phyloP scores from a whole-genome alignment of 2,797 vertebrate species.

The Urophycis tenuis region DNA sequence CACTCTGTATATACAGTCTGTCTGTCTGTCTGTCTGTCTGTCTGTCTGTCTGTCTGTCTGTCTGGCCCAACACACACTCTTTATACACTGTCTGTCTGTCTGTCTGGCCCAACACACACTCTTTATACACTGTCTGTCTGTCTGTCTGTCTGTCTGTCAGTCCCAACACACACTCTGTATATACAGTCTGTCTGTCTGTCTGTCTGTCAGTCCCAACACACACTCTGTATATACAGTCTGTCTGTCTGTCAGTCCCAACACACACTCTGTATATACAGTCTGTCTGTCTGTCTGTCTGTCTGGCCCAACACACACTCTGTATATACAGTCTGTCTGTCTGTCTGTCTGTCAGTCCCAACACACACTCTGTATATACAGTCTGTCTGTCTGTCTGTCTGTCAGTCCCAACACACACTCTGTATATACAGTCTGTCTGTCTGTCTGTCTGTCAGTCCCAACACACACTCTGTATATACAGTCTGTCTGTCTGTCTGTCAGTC shows the following conservation, averaged over 20 bases:
- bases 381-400: slow-evolving; percentile 11
- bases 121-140: too few species aligned
- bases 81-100: slow-evolving; percentile 2
- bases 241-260: not conserved
- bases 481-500: not conserved
- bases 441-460: not conserved
- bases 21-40: too few species aligned
- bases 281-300: slow-evolving; percentile 11
- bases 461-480: not conserved
- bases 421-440: not conserved
- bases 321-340: not conserved
- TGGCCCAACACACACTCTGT: too few species aligned
- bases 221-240: not conserved
- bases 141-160: not conserved
- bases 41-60: not conserved
- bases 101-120: too few species aligned
- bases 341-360: not conserved
- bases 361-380: too few species aligned
- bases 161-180: not conserved
- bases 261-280: too few species aligned
- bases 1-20: too few species aligned
- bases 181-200: slow-evolving; percentile 3
- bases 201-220: slow-evolving; percentile 67
- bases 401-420: too few species aligned
- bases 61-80: not conserved